phyloP scores from a whole-genome alignment of 2,113 vertebrate genomes.

The Microcebus ravelobensis region DNA sequence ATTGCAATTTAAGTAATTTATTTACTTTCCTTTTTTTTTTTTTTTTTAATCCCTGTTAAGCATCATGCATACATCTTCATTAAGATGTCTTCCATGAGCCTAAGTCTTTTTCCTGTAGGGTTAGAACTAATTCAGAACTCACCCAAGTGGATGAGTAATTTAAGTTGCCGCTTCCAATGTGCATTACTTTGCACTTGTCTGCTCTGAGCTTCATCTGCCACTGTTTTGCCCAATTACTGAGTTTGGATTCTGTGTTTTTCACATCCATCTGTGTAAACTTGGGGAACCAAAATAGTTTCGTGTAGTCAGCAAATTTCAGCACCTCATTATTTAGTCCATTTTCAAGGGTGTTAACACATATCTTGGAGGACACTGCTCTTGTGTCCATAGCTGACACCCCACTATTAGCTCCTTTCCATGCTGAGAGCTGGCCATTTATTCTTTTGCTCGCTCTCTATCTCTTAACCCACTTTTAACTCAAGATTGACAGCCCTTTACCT shows the following conservation, averaged over 20 bases:
- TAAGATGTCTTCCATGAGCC: constrained; percentile 75
- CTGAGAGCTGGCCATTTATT: constrained; percentile 60
- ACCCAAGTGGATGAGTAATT: constrained; percentile 77
- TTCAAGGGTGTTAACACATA: constrained; percentile 78
- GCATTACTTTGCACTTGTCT: constrained; percentile 80
- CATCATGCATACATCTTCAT: constrained; percentile 76
- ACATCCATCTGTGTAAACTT: constrained; percentile 78
- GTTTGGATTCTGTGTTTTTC: constrained; percentile 81
- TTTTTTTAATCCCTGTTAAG: constrained; percentile 36
- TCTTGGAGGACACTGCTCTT: constrained; percentile 68
- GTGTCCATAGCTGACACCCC: constrained; percentile 69
- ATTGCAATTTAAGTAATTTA: constrained; percentile 31
- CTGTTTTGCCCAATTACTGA: constrained; percentile 84
- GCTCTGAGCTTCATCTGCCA: constrained; percentile 84
- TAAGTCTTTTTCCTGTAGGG: constrained; percentile 70
- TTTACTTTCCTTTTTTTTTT: constrained; percentile 64
- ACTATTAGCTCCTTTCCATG: constrained; percentile 69
- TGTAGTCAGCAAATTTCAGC: constrained; percentile 79
- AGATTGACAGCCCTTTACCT: constrained; percentile 69
- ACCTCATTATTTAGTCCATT: constrained; percentile 81
- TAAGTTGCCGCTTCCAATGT: constrained; percentile 80
- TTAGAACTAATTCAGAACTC: constrained; percentile 81
- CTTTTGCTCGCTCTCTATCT: constrained; percentile 24
- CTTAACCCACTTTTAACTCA: constrained; percentile 67
- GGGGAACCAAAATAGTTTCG: constrained; percentile 80